These are phyloP conservation scores for Euura lappo DNA, from an alignment of 1,140 invertebrate genomes.

Conservation along the genomic window DNA sequence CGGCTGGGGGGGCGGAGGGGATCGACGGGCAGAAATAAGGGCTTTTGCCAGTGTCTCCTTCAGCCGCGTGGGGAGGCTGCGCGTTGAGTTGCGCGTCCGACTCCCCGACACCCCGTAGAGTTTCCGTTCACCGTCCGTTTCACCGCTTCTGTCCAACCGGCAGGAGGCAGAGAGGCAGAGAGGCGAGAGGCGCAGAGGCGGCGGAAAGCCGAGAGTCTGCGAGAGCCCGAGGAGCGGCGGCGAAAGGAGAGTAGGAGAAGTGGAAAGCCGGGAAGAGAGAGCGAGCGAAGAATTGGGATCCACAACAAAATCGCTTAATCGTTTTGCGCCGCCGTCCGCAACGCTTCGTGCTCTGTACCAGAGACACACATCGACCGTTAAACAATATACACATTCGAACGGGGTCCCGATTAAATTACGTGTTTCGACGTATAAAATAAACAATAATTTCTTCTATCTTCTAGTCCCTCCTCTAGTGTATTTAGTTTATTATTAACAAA, in stretches of 20 bases:
- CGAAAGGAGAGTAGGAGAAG: slow-evolving; percentile 23
- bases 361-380: not conserved
- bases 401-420: not conserved
- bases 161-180: slow-evolving; percentile 36
- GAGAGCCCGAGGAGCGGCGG: slow-evolving; percentile 38
- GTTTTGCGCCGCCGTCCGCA: slow-evolving; percentile 58
- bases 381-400: not conserved
- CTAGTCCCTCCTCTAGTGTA: slow-evolving; percentile 14
- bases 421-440: not conserved
- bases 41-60: not conserved
- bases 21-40: slow-evolving; percentile 8
- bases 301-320: slow-evolving; percentile 67
- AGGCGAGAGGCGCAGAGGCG: slow-evolving; percentile 20
- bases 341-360: slow-evolving; percentile 35
- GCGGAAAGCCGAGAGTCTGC: slow-evolving; percentile 45
- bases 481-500: slow-evolving; percentile 29
- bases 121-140: slow-evolving; percentile 49
- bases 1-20: slow-evolving; percentile 3
- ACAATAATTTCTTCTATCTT: not conserved
- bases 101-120: slow-evolving; percentile 25
- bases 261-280: slow-evolving; percentile 41
- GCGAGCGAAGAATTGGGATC: slow-evolving; percentile 57
- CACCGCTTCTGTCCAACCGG: slow-evolving; percentile 47
- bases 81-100: not conserved
- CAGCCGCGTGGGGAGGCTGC: not conserved